Evolutionary conservation across 1,140 invertebrate genomes (phyloP), one percentile per base, ranked within the genome.

Genomic region (Leptestheria dahalacensis): DNA sequence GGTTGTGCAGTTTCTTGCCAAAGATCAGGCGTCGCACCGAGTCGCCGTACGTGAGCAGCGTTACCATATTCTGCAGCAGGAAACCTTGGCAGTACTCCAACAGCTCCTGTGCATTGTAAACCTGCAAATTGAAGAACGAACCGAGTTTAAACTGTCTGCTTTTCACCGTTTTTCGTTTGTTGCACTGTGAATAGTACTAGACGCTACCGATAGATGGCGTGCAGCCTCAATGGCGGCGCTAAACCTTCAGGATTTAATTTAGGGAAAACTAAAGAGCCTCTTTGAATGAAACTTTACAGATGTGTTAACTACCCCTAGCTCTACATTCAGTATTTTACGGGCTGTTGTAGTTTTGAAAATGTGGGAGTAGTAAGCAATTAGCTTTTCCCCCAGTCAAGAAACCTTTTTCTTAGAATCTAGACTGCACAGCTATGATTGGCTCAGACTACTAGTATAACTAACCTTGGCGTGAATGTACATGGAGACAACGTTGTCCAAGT

Each of bases 391-490:
- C n/a, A n/a, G n/a, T n/a, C n/a, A n/a, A 10, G 33, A 61, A 23
- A 51, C 20, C 11, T 9, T 18, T 25, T 24, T 20, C 33, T 57
- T 52, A 25, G 58, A 48, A 18, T 24, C 51, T 26, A 29, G 57
- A 51, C 55, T 49, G 57, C 58, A 58, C 49, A 48, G 18, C 11
- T 65, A 25, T 24, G 18, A 4, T 10, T 25, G 41, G 52, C 29
- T 47, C 12, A 55, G 57, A 41, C 33, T 41, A 41, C 6, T 15
- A 9, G 33, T 41, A 41, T 41, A 41, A 9, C 15, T 41, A 74
- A 89, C 86, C 81, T 91, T 92, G 33, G 89, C 89, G 68, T 92
- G 89, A 67, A 92, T 91, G 67, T 92, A 92, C 77, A 92, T 88
- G 28, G 88, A 88, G 29, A 91, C 88, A 60, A 92, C 83, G 69